Conservation (phyloP, 2,113 vertebrate genomes). For the Podiceps cristatus region DNA sequence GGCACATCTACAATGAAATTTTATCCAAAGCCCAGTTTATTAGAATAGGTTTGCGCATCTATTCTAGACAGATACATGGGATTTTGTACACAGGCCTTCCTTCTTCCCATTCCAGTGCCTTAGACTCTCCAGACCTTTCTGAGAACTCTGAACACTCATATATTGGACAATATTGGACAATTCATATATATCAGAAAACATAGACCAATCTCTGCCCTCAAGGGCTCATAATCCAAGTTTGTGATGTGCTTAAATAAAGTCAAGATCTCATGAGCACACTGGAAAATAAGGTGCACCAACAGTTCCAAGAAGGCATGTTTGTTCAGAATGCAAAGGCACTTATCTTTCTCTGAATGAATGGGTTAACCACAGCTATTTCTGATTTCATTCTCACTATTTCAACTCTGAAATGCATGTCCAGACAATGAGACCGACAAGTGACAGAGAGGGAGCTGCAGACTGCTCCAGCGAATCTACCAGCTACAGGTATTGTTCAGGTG, state of each 20-base stretch:
- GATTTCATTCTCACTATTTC: not conserved
- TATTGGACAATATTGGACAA: not conserved
- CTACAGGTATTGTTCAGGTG: not conserved
- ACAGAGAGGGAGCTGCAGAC: conserved; percentile 26
- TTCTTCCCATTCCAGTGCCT: not conserved
- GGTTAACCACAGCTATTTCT: conserved; percentile 53
- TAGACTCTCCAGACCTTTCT: not conserved
- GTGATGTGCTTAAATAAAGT: not conserved
- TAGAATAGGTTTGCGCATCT: not conserved
- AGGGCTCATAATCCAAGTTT: not conserved
- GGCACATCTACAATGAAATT: not conserved
- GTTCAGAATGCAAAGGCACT: not conserved
- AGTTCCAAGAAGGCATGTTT: not conserved
- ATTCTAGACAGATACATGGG: not conserved
- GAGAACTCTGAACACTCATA: not conserved
- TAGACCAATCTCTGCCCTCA: not conserved
- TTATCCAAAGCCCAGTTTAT: not conserved
- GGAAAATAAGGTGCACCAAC: not conserved
- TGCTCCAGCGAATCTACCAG: not conserved
- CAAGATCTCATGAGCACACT: not conserved
- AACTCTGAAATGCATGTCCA: conserved; percentile 4
- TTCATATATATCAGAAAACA: not conserved
- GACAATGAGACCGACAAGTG: not conserved
- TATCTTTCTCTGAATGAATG: not conserved
- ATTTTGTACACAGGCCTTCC: not conserved